Conservation (phyloP, 1,140 invertebrate genomes). For the Calliphora vicina region DNA sequence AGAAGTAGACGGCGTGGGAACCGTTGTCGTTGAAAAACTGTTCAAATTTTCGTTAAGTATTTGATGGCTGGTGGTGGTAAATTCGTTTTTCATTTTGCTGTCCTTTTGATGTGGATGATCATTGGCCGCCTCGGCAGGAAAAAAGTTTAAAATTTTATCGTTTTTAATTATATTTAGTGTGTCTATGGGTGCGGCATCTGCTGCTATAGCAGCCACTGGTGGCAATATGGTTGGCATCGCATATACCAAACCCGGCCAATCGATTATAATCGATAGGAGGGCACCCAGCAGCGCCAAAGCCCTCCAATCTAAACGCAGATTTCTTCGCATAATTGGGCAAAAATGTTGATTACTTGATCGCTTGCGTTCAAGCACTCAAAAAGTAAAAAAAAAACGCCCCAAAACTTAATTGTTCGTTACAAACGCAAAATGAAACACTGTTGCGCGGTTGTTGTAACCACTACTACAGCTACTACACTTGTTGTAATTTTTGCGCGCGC, state of each 20-base stretch:
- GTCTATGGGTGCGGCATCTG: background rate
- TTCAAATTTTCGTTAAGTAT: background rate
- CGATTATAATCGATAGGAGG: constrained; percentile 59
- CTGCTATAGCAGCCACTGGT: background rate
- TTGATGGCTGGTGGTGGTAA: background rate
- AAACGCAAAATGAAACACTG: background rate
- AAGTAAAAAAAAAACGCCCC: background rate
- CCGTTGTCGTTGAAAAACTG: background rate
- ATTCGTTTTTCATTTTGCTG: background rate
- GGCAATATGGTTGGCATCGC: constrained; percentile 51
- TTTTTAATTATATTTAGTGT: constrained; percentile 20
- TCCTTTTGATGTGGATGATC: background rate
- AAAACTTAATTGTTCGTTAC: background rate
- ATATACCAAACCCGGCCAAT: constrained; percentile 53
- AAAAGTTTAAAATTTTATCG: constrained; percentile 18
- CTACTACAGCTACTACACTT: background rate
- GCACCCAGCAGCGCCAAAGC: constrained; percentile 63
- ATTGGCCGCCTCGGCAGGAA: background rate
- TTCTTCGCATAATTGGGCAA: constrained; percentile 59
- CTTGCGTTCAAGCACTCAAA: background rate
- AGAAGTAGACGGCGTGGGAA: too few species aligned
- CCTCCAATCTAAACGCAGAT: constrained; percentile 61
- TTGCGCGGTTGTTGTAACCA: background rate
- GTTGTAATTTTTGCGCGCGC: background rate
- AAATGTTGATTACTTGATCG: constrained; percentile 28